Evolutionary conservation across 2,888 invertebrate species (phyloP), one percentile per base, ranked within the genome.

Genomic region (Bruchidius siliquastri): DNA sequence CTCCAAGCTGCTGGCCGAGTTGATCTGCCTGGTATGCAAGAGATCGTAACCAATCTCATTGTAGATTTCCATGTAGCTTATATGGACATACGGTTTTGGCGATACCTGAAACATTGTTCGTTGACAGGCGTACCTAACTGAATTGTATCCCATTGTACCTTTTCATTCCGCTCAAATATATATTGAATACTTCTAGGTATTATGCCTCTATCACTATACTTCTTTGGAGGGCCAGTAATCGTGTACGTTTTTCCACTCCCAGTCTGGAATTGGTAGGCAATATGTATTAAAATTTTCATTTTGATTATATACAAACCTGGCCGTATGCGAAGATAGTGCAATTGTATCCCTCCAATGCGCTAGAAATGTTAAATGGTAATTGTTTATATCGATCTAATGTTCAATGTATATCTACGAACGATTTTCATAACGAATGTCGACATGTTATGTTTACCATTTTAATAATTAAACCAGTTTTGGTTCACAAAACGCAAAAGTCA

Each of bases 271-370:
- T 22, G 22, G 68, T 22, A n/a, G 6, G 13, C 49, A 49, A 13
- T 4, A 49, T 8, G 18, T 1, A 20, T 20, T 66, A 22, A 30
- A 6, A 70, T 21, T 32, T 71, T 49, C n/a, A n/a, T n/a, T n/a
- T n/a, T n/a, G n/a, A n/a, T n/a, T n/a, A n/a, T n/a, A 71, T 21
- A 67, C 78, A 82, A 84, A 89, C 89, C 86, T 89, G 89, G 13
- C 89, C 89, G 76, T 89, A 90, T 0, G 89, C 89, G 81, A 90
- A 88, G 74, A 89, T 87, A 0, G 89, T 89, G 22, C 89, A 89
- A 81, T 89, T 89, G 80, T 87, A 89, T n/a, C 89, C 89, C 76
- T 87, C 82, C 26, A 90, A 82, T 49, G 88, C 87, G 76, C 89
- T 89, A 70, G 32, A 76, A 75, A 73, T 72, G 3, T 70, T 72